Evolutionary conservation across 2,888 invertebrate genomes (phyloP), one percentile per base, ranked within the genome.

Genomic region (Alviniconcha strummeri): DNA sequence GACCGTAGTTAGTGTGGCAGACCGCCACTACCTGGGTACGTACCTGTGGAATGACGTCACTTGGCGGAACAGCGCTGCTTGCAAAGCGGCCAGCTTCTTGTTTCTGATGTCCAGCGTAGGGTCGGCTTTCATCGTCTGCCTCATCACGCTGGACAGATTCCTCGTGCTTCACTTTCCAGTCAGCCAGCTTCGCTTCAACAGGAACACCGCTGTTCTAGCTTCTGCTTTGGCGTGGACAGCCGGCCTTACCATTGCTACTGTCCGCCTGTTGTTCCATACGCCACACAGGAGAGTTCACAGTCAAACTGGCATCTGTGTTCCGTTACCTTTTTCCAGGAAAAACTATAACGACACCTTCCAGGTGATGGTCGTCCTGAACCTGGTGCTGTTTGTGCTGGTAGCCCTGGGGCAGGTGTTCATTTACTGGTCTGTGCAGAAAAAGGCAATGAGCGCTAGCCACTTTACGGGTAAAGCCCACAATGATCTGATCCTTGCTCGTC

Each of bases 81-180:
- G 84, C 9, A 80, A 84, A n/a, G 64, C 75, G 4, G 85, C 84
- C 2, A 83, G 84, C 52, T 85, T 85, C 36, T 54, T 83, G 4
- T 83, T 81, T 5, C 64, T 84, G 5, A 57, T 83, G 54, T 84
- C 84, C 60, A 82, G 81, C 55, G 84, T 83, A 56, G 84, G 82
- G n/a, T 84, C 84, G 4, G 84, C 83, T 1, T 15, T 83, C 36
- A 75, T 81, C 76, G 81, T 85, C 60, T 83, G 75, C n/a, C 83
- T 84, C 52, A 84, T 85, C 67, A 83, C 85, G 4, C 9, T 85
- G 15, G 85, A 85, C 91, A 94, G 96, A n/a, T 94, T 95, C 87
- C 94, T 95, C 86, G 95, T 95, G 0, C 95, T 96, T 64, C 95
- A 95, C 17, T 94, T 95, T 86, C 95, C 96, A 15, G 69, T 80